Evolutionary conservation across 2,888 invertebrate genomes (phyloP).

Genomic region (Chloroclysta siterata): DNA sequence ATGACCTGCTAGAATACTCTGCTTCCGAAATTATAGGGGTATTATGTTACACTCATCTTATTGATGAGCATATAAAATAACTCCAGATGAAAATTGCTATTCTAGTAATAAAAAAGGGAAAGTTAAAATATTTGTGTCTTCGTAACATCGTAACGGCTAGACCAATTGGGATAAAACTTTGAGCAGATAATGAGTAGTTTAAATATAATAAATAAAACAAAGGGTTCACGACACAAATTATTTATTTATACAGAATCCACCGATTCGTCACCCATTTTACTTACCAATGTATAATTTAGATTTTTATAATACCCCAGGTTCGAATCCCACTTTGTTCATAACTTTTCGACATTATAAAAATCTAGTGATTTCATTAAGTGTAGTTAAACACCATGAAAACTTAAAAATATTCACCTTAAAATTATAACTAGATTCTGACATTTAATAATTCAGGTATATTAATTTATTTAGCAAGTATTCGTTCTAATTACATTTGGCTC

Average conservation of each 20-base stretch:
- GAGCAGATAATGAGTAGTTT: too few species aligned
- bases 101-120: too few species aligned
- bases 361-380: background rate
- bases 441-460: background rate
- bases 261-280: constrained; percentile 55
- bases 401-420: background rate
- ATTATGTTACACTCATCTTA: too few species aligned
- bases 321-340: background rate
- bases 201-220: constrained; percentile 46
- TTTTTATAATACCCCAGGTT: background rate
- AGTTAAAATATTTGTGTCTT: too few species aligned
- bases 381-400: background rate
- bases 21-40: too few species aligned
- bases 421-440: constrained; percentile 35
- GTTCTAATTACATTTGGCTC: constrained; percentile 34
- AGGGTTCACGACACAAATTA: constrained; percentile 58
- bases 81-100: too few species aligned
- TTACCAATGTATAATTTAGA: constrained; percentile 1
- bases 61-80: too few species aligned
- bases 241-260: constrained; percentile 51
- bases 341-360: background rate
- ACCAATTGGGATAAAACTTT: too few species aligned
- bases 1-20: too few species aligned
- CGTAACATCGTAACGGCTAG: too few species aligned
- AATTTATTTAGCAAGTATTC: background rate